Conservation (phyloP, 2,113 vertebrate genomes). For the Vidua macroura region DNA sequence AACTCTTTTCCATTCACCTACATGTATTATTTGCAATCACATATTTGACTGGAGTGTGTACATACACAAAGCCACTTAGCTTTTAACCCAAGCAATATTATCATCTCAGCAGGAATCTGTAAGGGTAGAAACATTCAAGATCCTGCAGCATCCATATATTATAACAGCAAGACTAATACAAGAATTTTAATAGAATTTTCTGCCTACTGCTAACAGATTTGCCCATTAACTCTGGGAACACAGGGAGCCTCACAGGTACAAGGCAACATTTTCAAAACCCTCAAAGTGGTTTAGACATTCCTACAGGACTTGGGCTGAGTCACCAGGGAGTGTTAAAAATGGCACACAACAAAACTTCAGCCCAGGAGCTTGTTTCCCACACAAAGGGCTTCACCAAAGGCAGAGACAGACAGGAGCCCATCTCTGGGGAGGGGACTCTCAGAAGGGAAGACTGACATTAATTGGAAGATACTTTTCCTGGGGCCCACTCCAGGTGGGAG, state of each 20-base stretch:
- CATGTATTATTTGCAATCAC: slow-evolving; percentile 2
- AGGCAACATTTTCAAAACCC: neutral
- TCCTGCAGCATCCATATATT: slow-evolving; percentile 18
- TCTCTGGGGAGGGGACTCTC: neutral
- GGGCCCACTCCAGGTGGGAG: neutral
- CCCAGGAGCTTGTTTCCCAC: neutral
- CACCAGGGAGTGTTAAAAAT: neutral
- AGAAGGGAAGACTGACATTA: neutral
- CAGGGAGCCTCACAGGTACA: neutral
- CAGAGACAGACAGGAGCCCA: neutral
- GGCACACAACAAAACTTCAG: neutral
- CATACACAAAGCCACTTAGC: slow-evolving; percentile 32
- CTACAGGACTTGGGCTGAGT: neutral
- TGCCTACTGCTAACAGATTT: neutral
- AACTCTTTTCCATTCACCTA: neutral
- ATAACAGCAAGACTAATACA: neutral
- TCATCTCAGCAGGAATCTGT: slow-evolving; percentile 29
- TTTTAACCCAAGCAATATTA: slow-evolving; percentile 47
- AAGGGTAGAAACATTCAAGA: neutral
- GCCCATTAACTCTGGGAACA: neutral
- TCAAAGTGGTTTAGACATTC: neutral
- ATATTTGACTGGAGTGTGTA: slow-evolving; percentile 13
- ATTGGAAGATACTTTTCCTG: neutral
- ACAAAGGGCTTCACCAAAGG: neutral
- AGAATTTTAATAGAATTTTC: neutral